These are phyloP conservation scores for Thecocarcelia acutangulata DNA, from an alignment of 2,888 invertebrate genomes.

Conservation along the genomic window DNA sequence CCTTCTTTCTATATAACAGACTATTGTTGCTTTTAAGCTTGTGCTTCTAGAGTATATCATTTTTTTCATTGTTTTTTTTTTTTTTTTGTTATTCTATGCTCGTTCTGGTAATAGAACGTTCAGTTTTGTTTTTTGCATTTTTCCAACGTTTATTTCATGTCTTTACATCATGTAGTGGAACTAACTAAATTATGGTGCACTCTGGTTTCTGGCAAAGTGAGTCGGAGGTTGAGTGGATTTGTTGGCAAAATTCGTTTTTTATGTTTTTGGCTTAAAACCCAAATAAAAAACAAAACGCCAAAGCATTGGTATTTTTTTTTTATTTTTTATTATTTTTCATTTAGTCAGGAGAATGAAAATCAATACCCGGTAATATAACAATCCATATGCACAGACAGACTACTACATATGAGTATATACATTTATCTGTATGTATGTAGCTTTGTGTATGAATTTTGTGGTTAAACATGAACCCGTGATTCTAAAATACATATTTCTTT, in stretches of 20 bases:
- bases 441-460: too few relatives aligned
- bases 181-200: slow-evolving; percentile 3
- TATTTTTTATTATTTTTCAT: too few relatives aligned
- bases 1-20: not conserved
- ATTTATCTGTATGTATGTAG: too few relatives aligned
- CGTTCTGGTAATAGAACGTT: slow-evolving; percentile 37
- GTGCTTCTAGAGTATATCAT: not conserved
- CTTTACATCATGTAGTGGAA: slow-evolving; percentile 11
- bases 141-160: slow-evolving; percentile 3
- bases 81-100: slow-evolving; percentile 33
- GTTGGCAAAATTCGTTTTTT: not conserved
- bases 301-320: not conserved
- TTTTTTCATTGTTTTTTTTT: slow-evolving; percentile 7
- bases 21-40: slow-evolving; percentile 11
- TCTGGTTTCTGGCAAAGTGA: not conserved
- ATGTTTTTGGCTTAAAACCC: not conserved
- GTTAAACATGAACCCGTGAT: too few relatives aligned
- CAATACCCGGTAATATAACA: slow-evolving; percentile 20
- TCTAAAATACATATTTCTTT: too few relatives aligned
- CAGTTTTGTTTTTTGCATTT: not conserved
- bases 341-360: slow-evolving; percentile 29
- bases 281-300: not conserved
- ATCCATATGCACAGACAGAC: too few relatives aligned
- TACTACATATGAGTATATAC: too few relatives aligned
- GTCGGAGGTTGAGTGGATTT: slow-evolving; percentile 9